phyloP scores from a whole-genome alignment of 1,140 invertebrate species.

The Drosophila orena region DNA sequence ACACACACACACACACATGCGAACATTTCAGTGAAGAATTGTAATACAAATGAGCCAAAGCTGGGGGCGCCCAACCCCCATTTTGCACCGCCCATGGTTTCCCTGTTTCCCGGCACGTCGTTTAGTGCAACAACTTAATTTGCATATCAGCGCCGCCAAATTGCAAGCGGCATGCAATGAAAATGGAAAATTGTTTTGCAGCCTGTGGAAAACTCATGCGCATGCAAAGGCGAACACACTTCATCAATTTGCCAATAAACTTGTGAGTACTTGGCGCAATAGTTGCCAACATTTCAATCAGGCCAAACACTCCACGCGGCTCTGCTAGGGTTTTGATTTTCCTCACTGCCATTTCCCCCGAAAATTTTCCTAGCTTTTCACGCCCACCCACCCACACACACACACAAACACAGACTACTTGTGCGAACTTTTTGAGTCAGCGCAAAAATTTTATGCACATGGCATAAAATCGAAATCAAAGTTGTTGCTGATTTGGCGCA shows the following conservation, averaged over 20 bases:
- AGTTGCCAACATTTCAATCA: constrained; percentile 83
- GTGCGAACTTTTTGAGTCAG: constrained; percentile 64
- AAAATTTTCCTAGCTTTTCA: background rate
- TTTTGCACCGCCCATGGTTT: constrained; percentile 22
- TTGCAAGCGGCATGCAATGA: constrained; percentile 79
- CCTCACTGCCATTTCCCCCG: constrained; percentile 10
- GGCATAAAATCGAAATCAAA: constrained; percentile 73
- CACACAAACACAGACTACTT: constrained; percentile 4
- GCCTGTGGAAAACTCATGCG: constrained; percentile 55
- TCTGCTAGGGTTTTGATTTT: constrained; percentile 24
- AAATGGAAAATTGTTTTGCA: constrained; percentile 73
- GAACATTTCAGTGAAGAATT: constrained; percentile 67
- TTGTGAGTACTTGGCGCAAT: constrained; percentile 79
- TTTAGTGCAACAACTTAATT: constrained; percentile 83
- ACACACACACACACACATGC: constrained; percentile 12
- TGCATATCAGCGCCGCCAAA: constrained; percentile 81
- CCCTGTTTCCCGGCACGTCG: constrained; percentile 79
- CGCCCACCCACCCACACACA: background rate
- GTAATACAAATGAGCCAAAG: constrained; percentile 75
- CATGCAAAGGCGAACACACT: constrained; percentile 65
- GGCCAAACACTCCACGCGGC: constrained; percentile 62
- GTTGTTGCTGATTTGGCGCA: constrained; percentile 80
- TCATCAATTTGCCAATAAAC: constrained; percentile 83
- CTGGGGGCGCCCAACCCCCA: constrained; percentile 3
- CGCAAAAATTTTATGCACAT: constrained; percentile 76